phyloP scores from a whole-genome alignment of 2,797 vertebrate genomes.

The Scleropages formosus region DNA sequence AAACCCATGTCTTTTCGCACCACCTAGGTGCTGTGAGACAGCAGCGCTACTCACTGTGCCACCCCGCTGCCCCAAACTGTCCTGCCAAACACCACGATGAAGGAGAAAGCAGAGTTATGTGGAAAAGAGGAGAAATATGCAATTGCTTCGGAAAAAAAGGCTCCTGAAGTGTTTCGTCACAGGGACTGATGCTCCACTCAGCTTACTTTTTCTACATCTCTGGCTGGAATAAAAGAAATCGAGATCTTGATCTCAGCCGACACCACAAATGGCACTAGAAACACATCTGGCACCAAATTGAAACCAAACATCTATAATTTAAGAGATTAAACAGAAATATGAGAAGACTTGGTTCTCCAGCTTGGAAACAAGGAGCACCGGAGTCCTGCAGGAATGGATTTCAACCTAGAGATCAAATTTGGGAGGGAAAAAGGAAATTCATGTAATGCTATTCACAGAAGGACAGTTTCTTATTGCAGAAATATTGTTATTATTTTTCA shows the following conservation, averaged over 20 bases:
- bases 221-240: slow-evolving; percentile 63
- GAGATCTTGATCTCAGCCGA: slow-evolving; percentile 65
- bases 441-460: too few relatives aligned
- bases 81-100: slow-evolving; percentile 18
- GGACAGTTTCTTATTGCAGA: too few relatives aligned
- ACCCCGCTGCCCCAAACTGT: too few relatives aligned
- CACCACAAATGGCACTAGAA: slow-evolving; percentile 65
- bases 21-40: too few relatives aligned
- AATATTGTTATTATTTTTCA: too few relatives aligned
- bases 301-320: not conserved
- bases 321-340: not conserved
- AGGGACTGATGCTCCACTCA: slow-evolving; percentile 56
- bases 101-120: slow-evolving; percentile 30
- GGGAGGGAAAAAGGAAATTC: too few relatives aligned
- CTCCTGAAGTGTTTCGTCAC: slow-evolving; percentile 49
- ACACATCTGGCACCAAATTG: slow-evolving; percentile 61
- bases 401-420: too few relatives aligned
- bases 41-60: too few relatives aligned
- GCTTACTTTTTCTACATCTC: slow-evolving; percentile 63
- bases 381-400: too few relatives aligned
- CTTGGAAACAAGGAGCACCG: too few relatives aligned
- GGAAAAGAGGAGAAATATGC: slow-evolving; percentile 41
- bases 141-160: slow-evolving; percentile 43
- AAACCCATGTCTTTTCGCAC: too few relatives aligned
- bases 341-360: too few relatives aligned